A percentile compares a stretch with the other conserved stretches of the same genome.
Evolutionary conservation across 2,888 invertebrate species (phyloP).

Genomic region (Papilio demoleus): DNA sequence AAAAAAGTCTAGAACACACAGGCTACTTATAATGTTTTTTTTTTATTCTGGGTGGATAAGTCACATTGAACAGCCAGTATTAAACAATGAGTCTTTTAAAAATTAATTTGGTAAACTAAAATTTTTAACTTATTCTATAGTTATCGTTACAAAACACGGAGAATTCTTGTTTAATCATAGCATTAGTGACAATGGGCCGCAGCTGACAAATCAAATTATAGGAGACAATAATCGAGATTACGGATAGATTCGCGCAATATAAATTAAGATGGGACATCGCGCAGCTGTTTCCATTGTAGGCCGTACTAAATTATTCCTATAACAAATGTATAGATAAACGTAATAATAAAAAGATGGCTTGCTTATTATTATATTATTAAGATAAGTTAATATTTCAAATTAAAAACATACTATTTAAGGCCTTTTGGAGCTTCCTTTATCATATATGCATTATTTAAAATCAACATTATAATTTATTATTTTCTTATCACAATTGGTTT

Average conservation of each 20-base stretch:
- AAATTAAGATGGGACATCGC: conserved; percentile 15
- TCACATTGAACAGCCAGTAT: no score
- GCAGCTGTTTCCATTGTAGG: conserved; percentile 15
- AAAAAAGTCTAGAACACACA: no score
- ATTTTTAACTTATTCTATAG: not conserved
- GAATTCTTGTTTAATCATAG: not conserved
- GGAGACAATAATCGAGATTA: conserved; percentile 11
- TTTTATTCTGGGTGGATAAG: no score
- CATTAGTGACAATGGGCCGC: not conserved
- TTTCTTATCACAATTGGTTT: not conserved
- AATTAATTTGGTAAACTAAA: not conserved
- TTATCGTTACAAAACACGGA: not conserved
- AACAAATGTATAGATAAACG: not conserved
- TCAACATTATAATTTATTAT: not conserved
- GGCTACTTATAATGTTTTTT: no score
- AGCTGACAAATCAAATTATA: conserved; percentile 14
- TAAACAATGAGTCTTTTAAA: no score
- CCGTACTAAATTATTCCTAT: not conserved
- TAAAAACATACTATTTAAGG: not conserved
- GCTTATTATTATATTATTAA: not conserved
- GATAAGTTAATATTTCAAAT: not conserved
- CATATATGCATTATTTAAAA: not conserved
- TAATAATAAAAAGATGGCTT: not conserved
- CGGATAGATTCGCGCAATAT: conserved; percentile 12
- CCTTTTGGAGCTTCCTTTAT: not conserved